Evolutionary conservation across 2,888 invertebrate species (phyloP), one percentile per base, ranked within the genome.

Genomic region (Scaptomyza reducta): DNA sequence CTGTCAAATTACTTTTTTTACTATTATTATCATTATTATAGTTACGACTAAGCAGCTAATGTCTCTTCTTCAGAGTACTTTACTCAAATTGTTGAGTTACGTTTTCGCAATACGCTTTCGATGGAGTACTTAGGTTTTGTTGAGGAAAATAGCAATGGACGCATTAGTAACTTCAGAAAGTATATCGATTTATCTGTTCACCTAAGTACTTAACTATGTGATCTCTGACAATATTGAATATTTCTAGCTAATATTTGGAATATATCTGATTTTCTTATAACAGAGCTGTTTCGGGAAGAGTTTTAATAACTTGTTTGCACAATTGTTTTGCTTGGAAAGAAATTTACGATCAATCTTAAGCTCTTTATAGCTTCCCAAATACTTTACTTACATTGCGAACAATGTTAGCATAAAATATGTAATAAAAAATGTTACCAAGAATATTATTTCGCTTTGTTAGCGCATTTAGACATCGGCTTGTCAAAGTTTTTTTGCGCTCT

Each of bases 21-120:
- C 6, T 54, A 25, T 53, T 73, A 44, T 54, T 38, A 42, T 71
- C 50, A 49, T 42, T 6, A 31, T 59, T 13, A 55, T 45, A 33
- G 60, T 16, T 47, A 13, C 25, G 42, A 35, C 60, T 58, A 64
- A 64, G 16, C 38, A 60, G 44, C 31, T 64, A 61, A 61, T 61
- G 33, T 18, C 54, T 38, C 35, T 11, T n/a, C n/a, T 11, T 1
- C 7, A 7, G 38, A 2, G 35, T 5, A 16, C 14, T 22, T 22
- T 47, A 9, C 31, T 33, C 11, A 22, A 31, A 13, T 33, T 22
- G 7, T 22, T 54, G 11, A 16, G 6, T 25, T 22, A 16, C 18
- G 9, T 35, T 25, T 60, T 44, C 6, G 11, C 5, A n/a, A 9
- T 35, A 40, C 40, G 6, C 49, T 18, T 10, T n/a, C 33, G 6